These are phyloP conservation scores for Palloptera scutellata DNA, from an alignment of 2,888 invertebrate genomes.

Conservation along the genomic window DNA sequence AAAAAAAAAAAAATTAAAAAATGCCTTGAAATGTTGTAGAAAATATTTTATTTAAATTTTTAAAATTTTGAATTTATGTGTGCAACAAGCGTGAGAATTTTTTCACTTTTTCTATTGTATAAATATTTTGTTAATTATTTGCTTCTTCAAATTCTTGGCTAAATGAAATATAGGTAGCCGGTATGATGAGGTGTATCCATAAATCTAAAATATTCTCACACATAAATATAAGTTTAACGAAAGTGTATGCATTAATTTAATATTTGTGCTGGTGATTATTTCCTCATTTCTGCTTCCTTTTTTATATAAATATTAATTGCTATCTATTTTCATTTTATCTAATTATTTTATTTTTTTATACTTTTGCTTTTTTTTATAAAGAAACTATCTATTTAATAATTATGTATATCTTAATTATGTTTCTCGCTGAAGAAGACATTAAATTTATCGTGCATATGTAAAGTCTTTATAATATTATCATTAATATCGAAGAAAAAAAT, in stretches of 20 bases:
- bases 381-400: constrained; percentile 22
- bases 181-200: too few relatives aligned
- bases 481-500: constrained; percentile 15
- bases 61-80: constrained; percentile 14
- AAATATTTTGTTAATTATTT: too few relatives aligned
- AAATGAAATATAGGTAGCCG: too few relatives aligned
- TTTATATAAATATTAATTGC: not conserved
- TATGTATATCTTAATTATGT: constrained; percentile 12
- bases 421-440: constrained; percentile 10
- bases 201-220: too few relatives aligned
- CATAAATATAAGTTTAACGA: too few relatives aligned
- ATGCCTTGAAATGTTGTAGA: constrained; percentile 27
- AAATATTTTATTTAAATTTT: constrained; percentile 19
- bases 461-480: constrained; percentile 20
- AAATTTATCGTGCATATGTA: constrained; percentile 4
- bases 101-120: too few relatives aligned
- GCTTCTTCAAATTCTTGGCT: too few relatives aligned
- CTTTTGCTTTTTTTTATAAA: constrained; percentile 20
- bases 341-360: constrained; percentile 21
- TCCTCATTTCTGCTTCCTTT: not conserved
- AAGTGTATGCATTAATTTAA: too few relatives aligned
- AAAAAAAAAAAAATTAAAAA: constrained; percentile 3
- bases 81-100: not conserved
- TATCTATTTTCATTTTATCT: constrained; percentile 14
- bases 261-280: too few relatives aligned